Evolutionary conservation across 1,140 invertebrate genomes (phyloP).

Genomic region (Leucophenga varia): DNA sequence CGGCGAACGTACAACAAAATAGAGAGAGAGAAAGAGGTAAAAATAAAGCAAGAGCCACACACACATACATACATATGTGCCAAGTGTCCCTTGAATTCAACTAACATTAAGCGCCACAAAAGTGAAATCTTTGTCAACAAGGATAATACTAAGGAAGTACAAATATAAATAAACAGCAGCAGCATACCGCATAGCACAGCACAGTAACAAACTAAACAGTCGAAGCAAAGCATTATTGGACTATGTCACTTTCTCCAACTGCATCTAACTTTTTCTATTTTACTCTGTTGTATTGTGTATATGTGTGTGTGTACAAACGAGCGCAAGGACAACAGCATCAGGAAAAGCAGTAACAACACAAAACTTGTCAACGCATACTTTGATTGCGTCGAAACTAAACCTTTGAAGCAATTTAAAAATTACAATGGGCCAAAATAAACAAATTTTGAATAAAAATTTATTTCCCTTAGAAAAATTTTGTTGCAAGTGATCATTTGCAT

Average conservation of each 20-base stretch:
- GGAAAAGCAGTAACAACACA: conserved; percentile 10
- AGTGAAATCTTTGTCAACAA: conserved; percentile 54
- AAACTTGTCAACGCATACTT: no score
- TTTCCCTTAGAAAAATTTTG: no score
- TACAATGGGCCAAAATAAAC: no score
- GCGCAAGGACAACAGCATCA: conserved; percentile 35
- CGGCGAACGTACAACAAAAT: conserved; percentile 11
- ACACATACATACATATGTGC: no score
- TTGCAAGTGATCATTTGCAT: no score
- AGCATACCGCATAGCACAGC: no score
- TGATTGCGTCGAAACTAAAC: no score
- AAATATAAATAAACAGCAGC: conserved; percentile 47
- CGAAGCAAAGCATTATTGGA: no score
- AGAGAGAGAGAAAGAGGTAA: not conserved
- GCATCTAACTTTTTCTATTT: not conserved
- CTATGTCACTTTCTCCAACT: conserved; percentile 12
- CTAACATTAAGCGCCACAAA: conserved; percentile 53
- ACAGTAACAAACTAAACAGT: conserved; percentile 51
- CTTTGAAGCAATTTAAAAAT: no score
- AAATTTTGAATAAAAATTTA: no score
- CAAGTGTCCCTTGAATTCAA: no score
- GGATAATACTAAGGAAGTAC: conserved; percentile 54
- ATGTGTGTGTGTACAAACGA: conserved; percentile 9
- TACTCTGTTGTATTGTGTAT: conserved; percentile 8
- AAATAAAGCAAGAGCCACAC: no score